Evolutionary conservation across 2,113 vertebrate genomes (phyloP), one percentile per base, ranked within the genome.

Genomic region (Ancistrus triradiatus): DNA sequence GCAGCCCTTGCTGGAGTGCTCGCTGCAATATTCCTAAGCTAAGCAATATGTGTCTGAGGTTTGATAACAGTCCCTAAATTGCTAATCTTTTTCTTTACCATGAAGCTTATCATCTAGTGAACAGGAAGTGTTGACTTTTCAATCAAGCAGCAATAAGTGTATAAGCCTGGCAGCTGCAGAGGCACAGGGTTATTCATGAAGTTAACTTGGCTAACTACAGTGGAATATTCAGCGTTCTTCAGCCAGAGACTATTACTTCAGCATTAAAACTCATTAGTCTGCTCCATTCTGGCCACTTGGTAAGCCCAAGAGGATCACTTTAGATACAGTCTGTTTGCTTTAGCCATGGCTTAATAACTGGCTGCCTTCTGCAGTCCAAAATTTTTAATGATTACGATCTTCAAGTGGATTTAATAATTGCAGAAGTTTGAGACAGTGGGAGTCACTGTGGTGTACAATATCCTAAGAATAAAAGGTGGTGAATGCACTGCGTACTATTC

Each of bases 131-230:
- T 2, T 2, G 5, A 21, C 35, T 50, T 40, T 62, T 62, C 28
- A 18, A 31, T 63, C 35, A 31, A 42, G 60, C 24, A 42, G 35
- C 35, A 51, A 42, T 25, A 35, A 28, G 9, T 19, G 1, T 51
- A 22, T 51, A 37, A 25, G 27, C 13, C 2, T 52, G 37, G 61
- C 49, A 15, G 7, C n/a, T n/a, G n/a, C 21, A 37, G 14, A 63
- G 21, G 13, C 25, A 43, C 17, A 9, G 61, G 7, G 17, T 63
- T 53, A 43, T 24, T 35, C 49, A 63, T 52, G 18, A 55, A 65
- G 50, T 40, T 55, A 55, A 35, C 40, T 65, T 65, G 61, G 61
- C 61, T 63, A 55, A 56, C 38, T 65, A 35, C 22, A 55, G 40
- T 65, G 62, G 50, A 65, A 55, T 55, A 46, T 35, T 27, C 10